A percentile compares a stretch with the other conserved stretches of the same genome.
phyloP scores from a whole-genome alignment of 1,140 invertebrate species.

The Penaeus indicus region DNA sequence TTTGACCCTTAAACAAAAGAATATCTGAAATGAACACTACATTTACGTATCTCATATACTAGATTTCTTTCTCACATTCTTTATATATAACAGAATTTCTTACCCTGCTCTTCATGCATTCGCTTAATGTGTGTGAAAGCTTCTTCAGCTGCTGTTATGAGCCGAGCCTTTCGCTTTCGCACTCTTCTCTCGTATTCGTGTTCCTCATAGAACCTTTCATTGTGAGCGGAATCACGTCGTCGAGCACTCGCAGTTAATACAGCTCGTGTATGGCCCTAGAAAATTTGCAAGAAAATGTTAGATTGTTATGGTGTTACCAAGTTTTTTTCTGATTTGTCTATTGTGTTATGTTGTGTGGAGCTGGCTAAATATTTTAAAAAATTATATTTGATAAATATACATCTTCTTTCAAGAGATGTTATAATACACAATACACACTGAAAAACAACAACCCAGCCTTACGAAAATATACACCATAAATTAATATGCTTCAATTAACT shows the following conservation, averaged over 20 bases:
- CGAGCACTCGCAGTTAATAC: conserved; percentile 67
- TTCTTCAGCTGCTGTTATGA: conserved; percentile 94
- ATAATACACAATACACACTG: too few species aligned
- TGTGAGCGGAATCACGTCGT: conserved; percentile 89
- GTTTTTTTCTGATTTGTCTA: not conserved
- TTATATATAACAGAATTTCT: not conserved
- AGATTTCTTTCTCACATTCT: not conserved
- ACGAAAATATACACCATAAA: not conserved
- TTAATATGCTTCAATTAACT: not conserved
- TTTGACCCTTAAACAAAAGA: conserved; percentile 12
- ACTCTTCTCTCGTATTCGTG: conserved; percentile 96
- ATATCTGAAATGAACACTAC: conserved; percentile 12
- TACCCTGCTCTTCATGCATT: conserved; percentile 74
- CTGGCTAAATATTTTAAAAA: too few species aligned
- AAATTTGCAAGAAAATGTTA: not conserved
- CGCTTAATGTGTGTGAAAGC: conserved; percentile 94
- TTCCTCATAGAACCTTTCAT: conserved; percentile 97
- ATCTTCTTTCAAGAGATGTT: too few species aligned
- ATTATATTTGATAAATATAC: too few species aligned
- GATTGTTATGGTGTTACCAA: not conserved
- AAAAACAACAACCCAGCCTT: not conserved
- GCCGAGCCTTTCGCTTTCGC: conserved; percentile 87
- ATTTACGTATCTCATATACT: not conserved
- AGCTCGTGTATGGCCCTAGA: conserved; percentile 62
- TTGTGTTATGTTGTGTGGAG: not conserved